phyloP scores from a whole-genome alignment of 2,888 invertebrate genomes.

The Nomada lathburiana region DNA sequence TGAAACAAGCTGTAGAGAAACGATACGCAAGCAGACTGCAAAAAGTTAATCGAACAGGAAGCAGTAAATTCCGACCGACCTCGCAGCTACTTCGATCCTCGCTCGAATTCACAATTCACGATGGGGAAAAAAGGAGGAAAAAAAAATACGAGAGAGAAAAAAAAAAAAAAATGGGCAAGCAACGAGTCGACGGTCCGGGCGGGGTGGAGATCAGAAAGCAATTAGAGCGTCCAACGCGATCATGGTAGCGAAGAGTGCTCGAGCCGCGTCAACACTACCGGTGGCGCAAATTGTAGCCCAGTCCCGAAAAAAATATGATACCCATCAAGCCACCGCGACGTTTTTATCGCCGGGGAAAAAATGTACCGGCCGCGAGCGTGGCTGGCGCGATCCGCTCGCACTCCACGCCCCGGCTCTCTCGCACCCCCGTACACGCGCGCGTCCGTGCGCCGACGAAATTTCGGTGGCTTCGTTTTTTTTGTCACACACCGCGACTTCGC shows the following conservation, averaged over 20 bases:
- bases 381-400: conserved; percentile 4
- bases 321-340: conserved; percentile 66
- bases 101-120: conserved; percentile 30
- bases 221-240: conserved; percentile 54
- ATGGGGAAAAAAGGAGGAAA: neutral
- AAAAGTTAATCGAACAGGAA: conserved; percentile 39
- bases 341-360: conserved; percentile 70
- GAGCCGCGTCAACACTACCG: conserved; percentile 54
- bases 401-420: neutral
- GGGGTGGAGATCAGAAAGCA: conserved; percentile 45
- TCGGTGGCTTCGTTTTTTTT: conserved; percentile 69
- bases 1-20: neutral
- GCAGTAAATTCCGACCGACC: conserved; percentile 22
- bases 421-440: neutral
- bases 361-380: conserved; percentile 45
- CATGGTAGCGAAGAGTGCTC: conserved; percentile 37
- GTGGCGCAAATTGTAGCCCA: conserved; percentile 54
- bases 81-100: conserved; percentile 19
- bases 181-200: conserved; percentile 15
- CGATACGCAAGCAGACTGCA: conserved; percentile 18
- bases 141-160: neutral
- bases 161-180: neutral
- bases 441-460: conserved; percentile 59
- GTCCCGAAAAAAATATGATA: conserved; percentile 65
- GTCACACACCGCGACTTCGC: conserved; percentile 64